Conservation (phyloP, 2,113 vertebrate genomes). For the Actenoides hombroni region DNA sequence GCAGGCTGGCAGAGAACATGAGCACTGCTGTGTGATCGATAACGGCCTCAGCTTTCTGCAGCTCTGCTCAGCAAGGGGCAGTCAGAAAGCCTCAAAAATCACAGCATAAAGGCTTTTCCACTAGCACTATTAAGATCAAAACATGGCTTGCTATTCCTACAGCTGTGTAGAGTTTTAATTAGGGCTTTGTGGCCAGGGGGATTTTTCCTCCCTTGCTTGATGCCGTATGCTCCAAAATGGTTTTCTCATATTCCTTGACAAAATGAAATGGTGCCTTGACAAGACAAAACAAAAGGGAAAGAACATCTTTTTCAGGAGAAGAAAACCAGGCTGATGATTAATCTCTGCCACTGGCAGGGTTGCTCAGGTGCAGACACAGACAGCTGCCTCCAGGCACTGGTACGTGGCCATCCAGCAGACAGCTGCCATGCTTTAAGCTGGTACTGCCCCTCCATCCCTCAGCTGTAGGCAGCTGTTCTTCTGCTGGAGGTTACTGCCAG, state of each 20-base stretch:
- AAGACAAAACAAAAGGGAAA: not conserved
- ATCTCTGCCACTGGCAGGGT: not conserved
- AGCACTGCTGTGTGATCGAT: not conserved
- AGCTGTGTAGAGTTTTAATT: not conserved
- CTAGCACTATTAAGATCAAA: not conserved
- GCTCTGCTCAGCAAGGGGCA: not conserved
- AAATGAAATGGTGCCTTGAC: not conserved
- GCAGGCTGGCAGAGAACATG: not conserved
- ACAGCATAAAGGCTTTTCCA: not conserved
- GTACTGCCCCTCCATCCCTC: not conserved
- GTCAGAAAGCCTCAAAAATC: not conserved
- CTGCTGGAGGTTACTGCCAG: not conserved
- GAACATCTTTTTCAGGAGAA: not conserved
- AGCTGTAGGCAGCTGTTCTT: not conserved
- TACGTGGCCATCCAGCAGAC: not conserved
- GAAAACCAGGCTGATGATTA: not conserved
- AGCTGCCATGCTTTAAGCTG: not conserved
- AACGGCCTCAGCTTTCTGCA: not conserved
- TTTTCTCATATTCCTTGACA: not conserved
- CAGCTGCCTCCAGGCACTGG: fast-evolving
- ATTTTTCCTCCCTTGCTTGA: not conserved
- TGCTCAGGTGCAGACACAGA: not conserved
- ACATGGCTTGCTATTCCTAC: not conserved
- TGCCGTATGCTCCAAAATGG: not conserved
- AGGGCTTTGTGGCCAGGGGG: not conserved